Evolutionary conservation across 64 coral and sea anemone species (phyloP), one percentile per base, ranked within the genome.

Genomic region (Montipora cactus): DNA sequence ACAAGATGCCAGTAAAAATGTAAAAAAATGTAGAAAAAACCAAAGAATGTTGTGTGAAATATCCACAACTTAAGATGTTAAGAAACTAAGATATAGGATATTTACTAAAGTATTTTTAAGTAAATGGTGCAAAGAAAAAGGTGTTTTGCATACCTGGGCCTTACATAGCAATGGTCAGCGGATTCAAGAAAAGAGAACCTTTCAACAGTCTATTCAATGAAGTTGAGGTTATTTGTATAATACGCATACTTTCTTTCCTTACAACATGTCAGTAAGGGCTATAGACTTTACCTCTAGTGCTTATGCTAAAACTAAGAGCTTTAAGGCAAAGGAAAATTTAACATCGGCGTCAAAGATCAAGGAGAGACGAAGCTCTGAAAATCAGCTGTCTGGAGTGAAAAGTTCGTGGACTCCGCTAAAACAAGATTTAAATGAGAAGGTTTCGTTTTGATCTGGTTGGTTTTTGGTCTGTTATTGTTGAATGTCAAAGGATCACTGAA

Each of bases 351-450:
- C 95, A 2, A 97, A 87, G 89, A 44, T 89, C 9, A 97, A 94
- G n/a, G 89, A 94, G 71, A 96, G 87, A 49, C 89, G 81, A 75
- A 91, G 67, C 67, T 72, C 87, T 10, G 93, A 93, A 87, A 87
- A 67, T 67, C 84, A 90, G 4, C 83, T 58, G 5, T 79, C 79
- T 9, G 89, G 95, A 0, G 84, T 97, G 5, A 97, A 97, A 82
- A 97, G 95, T 69, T 97, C 95, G 18, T 97, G 95, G 95, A 97
- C 95, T 11, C 95, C 95, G 47, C 57, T 88, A 7, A 94, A 94
- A 89, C 95, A 97, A 77, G 95, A 97, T 14, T 88, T 97, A 22
- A 97, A 97, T 59, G 95, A 97, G 59, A 97, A 97, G 95, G 95
- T 97, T 67, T 51, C 61, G 16, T 14, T 82, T 66, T 20, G 16